Evolutionary conservation across 1,140 invertebrate genomes (phyloP), one percentile per base, ranked within the genome.

Genomic region (Linepithema humile): DNA sequence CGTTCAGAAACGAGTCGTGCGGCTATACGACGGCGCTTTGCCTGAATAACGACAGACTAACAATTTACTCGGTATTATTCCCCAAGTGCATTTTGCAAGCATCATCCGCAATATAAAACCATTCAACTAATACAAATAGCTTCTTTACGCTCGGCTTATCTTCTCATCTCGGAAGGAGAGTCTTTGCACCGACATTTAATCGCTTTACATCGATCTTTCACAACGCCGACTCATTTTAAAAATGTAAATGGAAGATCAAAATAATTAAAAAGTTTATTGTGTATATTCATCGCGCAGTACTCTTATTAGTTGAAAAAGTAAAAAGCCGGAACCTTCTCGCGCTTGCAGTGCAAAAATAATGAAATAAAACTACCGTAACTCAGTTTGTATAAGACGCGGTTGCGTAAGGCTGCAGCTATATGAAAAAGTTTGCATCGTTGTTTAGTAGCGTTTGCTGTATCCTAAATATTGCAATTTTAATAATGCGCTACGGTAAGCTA

Each of bases 41-140:
- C 50, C 29, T 74, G 69, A 59, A 74, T 82, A 82, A 84, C 80
- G 78, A 77, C 50, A 45, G 20, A 57, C 40, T 57, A 85, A 83
- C 23, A 74, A 73, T 82, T 82, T 53, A 74, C 40, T 82, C 20
- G 40, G 20, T 74, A 82, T 74, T 74, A n/a, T 29, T 59, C 53
- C 15, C n/a, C 40, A 20, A 74, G 69, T 50, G 67, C 12, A 69
- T 12, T 78, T 78, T 53, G 75, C 35, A 40, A 69, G 17, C 48
- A 55, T n/a, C 62, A 67, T 78, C 23, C 45, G 20, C 23, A 55
- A 78, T 55, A 38, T 69, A 55, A 78, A 55, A 26, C 32, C 48
- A 40, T 69, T 69, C 45, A 69, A 69, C 69, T 69, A 80, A 53
- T 67, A 40, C 35, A 17, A 57, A 80, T 43, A n/a, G 26, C 2